Evolutionary conservation across 2,797 vertebrate species (phyloP).

Genomic region (Pterois miles): DNA sequence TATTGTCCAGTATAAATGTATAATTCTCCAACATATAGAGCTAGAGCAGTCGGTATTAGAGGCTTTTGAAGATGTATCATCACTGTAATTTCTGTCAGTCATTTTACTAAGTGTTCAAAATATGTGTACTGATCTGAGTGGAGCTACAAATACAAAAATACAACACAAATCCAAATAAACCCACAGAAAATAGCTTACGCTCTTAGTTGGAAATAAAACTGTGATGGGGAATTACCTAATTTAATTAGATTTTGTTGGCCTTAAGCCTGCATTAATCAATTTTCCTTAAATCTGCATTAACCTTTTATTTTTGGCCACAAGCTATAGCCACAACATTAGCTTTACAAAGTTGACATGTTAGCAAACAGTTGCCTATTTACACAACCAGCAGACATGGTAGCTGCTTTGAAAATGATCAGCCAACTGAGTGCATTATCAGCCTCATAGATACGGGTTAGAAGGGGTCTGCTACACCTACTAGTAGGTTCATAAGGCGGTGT

Average conservation of each 20-base stretch:
- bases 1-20: neutral
- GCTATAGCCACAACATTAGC: neutral
- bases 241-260: neutral
- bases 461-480: too few relatives aligned
- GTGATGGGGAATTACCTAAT: neutral
- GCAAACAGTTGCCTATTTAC: too few relatives aligned
- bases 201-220: neutral
- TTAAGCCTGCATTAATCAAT: neutral
- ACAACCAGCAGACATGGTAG: too few relatives aligned
- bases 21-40: constrained; percentile 9
- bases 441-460: too few relatives aligned
- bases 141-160: too few relatives aligned
- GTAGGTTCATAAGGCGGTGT: too few relatives aligned
- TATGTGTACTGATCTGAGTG: too few relatives aligned
- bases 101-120: fast-evolving
- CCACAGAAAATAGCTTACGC: neutral
- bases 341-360: neutral
- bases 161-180: too few relatives aligned
- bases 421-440: too few relatives aligned
- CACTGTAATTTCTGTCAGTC: neutral
- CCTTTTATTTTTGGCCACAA: neutral
- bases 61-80: too few relatives aligned
- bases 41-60: neutral
- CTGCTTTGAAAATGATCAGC: too few relatives aligned
- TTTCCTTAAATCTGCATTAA: too few relatives aligned